Conservation (phyloP, 2,797 vertebrate genomes). For the Halcyon smyrnensis region DNA sequence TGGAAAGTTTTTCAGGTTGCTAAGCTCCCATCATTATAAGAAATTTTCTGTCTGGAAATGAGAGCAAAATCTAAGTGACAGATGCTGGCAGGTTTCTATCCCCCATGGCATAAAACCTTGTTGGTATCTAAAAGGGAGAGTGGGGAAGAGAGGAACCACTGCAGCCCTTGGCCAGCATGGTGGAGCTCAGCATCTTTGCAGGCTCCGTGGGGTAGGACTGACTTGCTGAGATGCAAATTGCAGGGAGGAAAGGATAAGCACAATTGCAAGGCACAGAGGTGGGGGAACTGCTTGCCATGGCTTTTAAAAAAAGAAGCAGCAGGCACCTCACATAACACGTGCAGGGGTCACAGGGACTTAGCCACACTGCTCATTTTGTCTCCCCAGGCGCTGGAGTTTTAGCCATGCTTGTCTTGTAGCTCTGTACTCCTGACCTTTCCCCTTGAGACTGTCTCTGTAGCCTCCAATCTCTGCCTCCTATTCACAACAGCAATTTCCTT, state of each 20-base stretch:
- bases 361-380: neutral
- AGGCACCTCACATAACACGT: rapidly evolving
- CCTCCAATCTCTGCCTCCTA: neutral
- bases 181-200: neutral
- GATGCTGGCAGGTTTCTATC: neutral
- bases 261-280: rapidly evolving
- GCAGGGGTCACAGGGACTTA: rapidly evolving
- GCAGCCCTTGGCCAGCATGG: neutral
- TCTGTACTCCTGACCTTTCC: neutral
- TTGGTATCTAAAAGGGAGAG: neutral
- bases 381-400: neutral
- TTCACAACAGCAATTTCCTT: conserved; percentile 39
- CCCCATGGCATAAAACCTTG: neutral
- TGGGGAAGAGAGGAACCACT: neutral
- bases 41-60: conserved; percentile 8
- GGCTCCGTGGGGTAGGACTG: neutral
- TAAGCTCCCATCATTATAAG: neutral
- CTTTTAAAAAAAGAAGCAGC: neutral
- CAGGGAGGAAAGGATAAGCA: neutral
- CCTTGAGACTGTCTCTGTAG: neutral
- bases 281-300: neutral
- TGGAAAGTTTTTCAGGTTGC: neutral
- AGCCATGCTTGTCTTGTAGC: neutral
- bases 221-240: neutral
- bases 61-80: neutral